Evolutionary conservation across 2,113 vertebrate genomes (phyloP), one percentile per base, ranked within the genome.

Genomic region (Hypocryptadius cinnamomeus): DNA sequence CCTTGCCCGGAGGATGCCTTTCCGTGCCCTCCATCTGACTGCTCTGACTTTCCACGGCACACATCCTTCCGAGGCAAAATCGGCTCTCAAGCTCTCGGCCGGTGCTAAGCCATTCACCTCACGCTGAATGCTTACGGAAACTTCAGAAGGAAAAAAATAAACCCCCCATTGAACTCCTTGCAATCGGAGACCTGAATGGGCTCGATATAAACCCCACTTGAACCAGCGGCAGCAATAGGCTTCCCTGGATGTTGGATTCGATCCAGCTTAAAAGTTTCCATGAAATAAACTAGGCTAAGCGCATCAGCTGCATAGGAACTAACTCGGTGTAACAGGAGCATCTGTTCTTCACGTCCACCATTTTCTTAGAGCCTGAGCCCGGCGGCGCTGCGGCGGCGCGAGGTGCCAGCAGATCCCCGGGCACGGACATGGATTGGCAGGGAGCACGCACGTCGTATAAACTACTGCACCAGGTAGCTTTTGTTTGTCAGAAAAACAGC

Each of bases 401-500:
- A 63, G 85, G 15, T 48, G 83, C 92, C 37, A 0, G 11, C 39
- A 1, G 20, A 47, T 71, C 53, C 3, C 79, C 61, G 39, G 22
- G 73, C 81, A 23, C 31, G 15, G 93, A 39, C 13, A 59, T 11
- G 77, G 59, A 21, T 74, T 44, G 71, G 53, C 80, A 59, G 76
- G 87, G 79, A 96, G 90, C 90, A 70, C 12, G 78, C 93, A 79
- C 6, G 21, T 89, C 64, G 28, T 39, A 91, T 53, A 42, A 95
- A 94, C 91, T 31, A 61, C 95, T 91, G 71, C 83, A 96, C 90
- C 35, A 92, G 96, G 96, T 94, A 94, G 96, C 89, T 94, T 95
- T 93, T 80, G 85, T 93, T 96, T 96, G 96, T 95, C 96, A 97
- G 94, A 97, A 97, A 97, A 94, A 71, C 97, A 97, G 97, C 96